A percentile compares a stretch with the other conserved stretches of the same genome.
Evolutionary conservation across 2,888 invertebrate genomes (phyloP).

Genomic region (Drosophila meridiana): DNA sequence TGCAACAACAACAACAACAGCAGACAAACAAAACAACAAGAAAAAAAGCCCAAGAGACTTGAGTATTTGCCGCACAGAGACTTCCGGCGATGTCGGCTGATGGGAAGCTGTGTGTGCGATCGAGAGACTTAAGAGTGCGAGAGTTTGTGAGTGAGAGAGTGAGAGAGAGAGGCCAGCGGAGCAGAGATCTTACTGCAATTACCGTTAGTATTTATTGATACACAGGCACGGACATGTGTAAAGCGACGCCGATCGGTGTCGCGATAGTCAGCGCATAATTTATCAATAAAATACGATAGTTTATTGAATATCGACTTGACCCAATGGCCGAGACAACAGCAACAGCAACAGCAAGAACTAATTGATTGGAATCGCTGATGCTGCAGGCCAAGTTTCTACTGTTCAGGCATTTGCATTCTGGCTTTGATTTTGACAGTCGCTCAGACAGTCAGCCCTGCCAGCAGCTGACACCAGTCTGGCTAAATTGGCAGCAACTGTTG

Average conservation of each 20-base stretch:
- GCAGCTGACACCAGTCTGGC: slow-evolving; percentile 18
- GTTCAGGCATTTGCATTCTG: slow-evolving; percentile 29
- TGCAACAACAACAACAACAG: slow-evolving; percentile 18
- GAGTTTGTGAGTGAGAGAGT: background rate
- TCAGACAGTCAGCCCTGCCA: slow-evolving; percentile 37
- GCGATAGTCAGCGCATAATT: slow-evolving; percentile 70
- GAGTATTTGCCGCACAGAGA: slow-evolving; percentile 64
- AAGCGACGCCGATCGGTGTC: slow-evolving; percentile 74
- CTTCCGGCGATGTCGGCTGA: slow-evolving; percentile 65
- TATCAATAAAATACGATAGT: slow-evolving; percentile 71
- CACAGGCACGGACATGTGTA: slow-evolving; percentile 70
- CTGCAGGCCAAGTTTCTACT: slow-evolving; percentile 23
- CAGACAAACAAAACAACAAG: slow-evolving; percentile 6
- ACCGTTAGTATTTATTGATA: slow-evolving; percentile 76
- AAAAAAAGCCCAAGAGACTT: slow-evolving; percentile 37
- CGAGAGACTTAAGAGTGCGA: background rate
- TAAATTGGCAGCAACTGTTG: slow-evolving; percentile 50
- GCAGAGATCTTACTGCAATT: slow-evolving; percentile 27
- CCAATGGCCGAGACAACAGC: slow-evolving; percentile 55
- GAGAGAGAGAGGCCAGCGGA: background rate
- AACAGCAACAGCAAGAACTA: slow-evolving; percentile 32
- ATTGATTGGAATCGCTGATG: slow-evolving; percentile 67
- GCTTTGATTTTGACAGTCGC: slow-evolving; percentile 40
- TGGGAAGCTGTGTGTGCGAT: slow-evolving; percentile 45
- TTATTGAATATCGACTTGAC: slow-evolving; percentile 69